A percentile compares a stretch with the other conserved stretches of the same genome.
phyloP scores from a whole-genome alignment of 37 sponge, comb jelly and placozoan genomes.

The Petrosia ficiformis region DNA sequence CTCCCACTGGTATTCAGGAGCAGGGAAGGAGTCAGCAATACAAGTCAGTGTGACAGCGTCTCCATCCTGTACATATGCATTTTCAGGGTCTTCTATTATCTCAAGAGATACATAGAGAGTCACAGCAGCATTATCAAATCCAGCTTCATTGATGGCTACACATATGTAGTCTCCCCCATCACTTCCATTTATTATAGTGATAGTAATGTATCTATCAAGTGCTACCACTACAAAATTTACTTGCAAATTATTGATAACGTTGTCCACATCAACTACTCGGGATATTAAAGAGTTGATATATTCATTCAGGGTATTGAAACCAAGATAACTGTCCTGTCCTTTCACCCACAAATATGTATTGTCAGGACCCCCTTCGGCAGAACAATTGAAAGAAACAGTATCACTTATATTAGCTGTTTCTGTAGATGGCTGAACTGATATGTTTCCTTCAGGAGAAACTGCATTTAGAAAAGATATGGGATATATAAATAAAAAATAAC shows the following conservation, averaged over 20 bases:
- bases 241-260: not conserved
- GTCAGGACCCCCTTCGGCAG: constrained; percentile 19
- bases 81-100: not conserved
- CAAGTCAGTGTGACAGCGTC: not conserved
- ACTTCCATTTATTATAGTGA: not conserved
- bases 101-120: constrained; percentile 17
- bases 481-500: too few species aligned
- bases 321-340: too few species aligned
- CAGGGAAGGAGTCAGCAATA: constrained; percentile 16
- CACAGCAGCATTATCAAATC: constrained; percentile 16
- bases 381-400: constrained; percentile 1
- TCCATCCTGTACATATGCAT: not conserved
- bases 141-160: constrained; percentile 57
- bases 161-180: constrained; percentile 52
- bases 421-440: not conserved
- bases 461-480: too few species aligned
- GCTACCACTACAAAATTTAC: not conserved
- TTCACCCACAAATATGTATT: constrained; percentile 21
- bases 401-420: not conserved
- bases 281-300: not conserved
- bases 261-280: not conserved
- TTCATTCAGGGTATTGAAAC: too few species aligned
- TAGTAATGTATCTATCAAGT: not conserved
- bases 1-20: constrained; percentile 16
- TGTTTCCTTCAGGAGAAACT: constrained; percentile 32